Evolutionary conservation across 2,113 vertebrate species (phyloP).

Genomic region (Desmodus rotundus): DNA sequence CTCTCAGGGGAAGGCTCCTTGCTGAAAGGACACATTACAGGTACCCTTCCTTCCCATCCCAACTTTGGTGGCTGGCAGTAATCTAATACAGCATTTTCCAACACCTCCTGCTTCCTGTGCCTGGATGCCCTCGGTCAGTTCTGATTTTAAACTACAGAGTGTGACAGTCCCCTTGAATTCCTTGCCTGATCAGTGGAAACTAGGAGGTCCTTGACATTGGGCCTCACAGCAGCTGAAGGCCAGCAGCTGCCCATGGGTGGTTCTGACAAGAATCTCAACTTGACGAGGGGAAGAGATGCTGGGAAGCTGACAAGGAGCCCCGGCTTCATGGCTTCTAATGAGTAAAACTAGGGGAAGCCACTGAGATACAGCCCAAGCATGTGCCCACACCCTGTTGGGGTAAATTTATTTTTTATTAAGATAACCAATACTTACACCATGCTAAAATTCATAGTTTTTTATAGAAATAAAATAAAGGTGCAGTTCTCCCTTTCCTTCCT

Average conservation of each 20-base stretch:
- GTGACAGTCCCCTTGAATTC: background rate
- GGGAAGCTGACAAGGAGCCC: background rate
- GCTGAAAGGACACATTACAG: background rate
- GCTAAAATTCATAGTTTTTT: background rate
- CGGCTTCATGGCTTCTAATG: background rate
- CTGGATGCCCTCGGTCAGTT: background rate
- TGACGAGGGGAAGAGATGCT: background rate
- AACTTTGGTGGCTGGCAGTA: background rate
- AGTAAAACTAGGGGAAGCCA: background rate
- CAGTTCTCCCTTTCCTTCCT: background rate
- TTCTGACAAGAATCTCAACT: background rate
- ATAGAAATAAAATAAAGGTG: background rate
- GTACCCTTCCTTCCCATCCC: background rate
- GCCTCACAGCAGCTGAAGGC: background rate
- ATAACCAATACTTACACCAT: background rate
- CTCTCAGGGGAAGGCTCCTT: no score
- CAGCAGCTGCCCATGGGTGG: background rate
- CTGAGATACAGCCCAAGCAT: no score
- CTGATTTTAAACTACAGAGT: background rate
- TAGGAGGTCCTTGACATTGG: background rate
- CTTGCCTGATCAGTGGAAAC: background rate
- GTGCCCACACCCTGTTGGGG: background rate
- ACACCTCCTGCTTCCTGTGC: background rate
- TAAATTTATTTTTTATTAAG: background rate
- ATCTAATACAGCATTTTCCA: background rate